Percentiles rank a stretch among this genome's conserved stretches.
phyloP scores from a whole-genome alignment of 1,140 invertebrate genomes.

The Ephestia elutella region DNA sequence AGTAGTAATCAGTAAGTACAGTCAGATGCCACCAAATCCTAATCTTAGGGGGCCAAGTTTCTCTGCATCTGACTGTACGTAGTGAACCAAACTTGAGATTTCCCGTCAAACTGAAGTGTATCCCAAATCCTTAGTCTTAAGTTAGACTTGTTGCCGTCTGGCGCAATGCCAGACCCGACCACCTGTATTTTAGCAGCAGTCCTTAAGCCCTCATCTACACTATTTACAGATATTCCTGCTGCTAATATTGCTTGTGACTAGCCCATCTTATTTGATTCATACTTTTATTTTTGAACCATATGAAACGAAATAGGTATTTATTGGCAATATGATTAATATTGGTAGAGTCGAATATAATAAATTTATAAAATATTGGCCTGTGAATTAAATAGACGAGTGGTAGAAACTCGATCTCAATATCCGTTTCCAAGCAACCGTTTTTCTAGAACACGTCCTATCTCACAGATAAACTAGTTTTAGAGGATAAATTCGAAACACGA shows the following conservation, averaged over 20 bases:
- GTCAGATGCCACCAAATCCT: no score
- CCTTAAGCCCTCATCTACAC: not conserved
- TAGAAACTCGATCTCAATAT: conserved; percentile 1
- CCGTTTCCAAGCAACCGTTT: conserved; percentile 5
- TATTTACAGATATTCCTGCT: not conserved
- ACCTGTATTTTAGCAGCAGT: conserved; percentile 3
- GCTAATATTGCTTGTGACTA: no score
- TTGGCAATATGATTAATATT: no score
- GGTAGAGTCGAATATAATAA: no score
- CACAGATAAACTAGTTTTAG: conserved; percentile 9
- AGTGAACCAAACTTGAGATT: no score
- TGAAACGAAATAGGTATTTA: no score
- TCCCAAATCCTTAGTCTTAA: not conserved
- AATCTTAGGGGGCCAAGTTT: no score
- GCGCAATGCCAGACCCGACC: not conserved
- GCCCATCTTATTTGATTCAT: no score
- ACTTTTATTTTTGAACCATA: no score
- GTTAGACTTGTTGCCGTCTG: conserved; percentile 1
- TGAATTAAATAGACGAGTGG: not conserved
- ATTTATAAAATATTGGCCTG: not conserved
- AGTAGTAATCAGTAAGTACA: no score
- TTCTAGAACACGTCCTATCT: conserved; percentile 8
- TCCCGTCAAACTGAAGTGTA: not conserved
- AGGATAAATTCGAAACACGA: conserved; percentile 11
- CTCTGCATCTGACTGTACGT: no score